phyloP scores from a whole-genome alignment of 2,113 vertebrate species.

The Leuciscus idus region DNA sequence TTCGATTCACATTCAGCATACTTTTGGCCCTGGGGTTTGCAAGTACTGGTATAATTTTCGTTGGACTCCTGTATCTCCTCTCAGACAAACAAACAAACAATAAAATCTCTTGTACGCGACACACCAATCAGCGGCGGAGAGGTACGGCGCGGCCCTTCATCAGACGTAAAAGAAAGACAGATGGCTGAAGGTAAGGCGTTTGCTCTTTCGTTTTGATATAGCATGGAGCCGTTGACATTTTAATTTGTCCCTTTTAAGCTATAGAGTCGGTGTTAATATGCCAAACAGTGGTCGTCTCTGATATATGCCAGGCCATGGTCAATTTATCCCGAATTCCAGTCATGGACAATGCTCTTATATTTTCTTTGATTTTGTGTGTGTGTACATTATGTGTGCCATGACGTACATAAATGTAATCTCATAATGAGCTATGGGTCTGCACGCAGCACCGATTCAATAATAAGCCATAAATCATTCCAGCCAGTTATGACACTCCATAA shows the following conservation, averaged over 20 bases:
- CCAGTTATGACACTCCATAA: constrained; percentile 62
- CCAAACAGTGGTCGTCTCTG: constrained; percentile 56
- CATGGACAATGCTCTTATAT: constrained; percentile 44
- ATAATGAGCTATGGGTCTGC: constrained; percentile 70
- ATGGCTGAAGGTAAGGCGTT: constrained; percentile 57
- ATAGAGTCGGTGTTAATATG: constrained; percentile 64
- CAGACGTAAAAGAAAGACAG: constrained; percentile 57
- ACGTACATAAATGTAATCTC: constrained; percentile 69
- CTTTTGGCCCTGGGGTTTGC: background rate
- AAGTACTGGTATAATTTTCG: background rate
- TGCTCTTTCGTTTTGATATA: constrained; percentile 61
- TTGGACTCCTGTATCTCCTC: constrained; percentile 1
- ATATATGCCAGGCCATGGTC: constrained; percentile 64
- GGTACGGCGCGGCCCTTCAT: constrained; percentile 40
- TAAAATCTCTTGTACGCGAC: constrained; percentile 9
- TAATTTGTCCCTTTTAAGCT: constrained; percentile 60
- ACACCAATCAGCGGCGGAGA: constrained; percentile 33
- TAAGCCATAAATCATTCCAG: constrained; percentile 71
- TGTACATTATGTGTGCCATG: constrained; percentile 56
- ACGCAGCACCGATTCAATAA: constrained; percentile 68
- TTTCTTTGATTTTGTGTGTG: constrained; percentile 55
- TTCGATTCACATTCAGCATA: constrained; percentile 24
- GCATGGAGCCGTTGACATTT: constrained; percentile 58
- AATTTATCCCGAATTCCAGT: constrained; percentile 61
- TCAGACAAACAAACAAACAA: constrained; percentile 40